Base-by-base conservation (phyloP, 2,888 invertebrate species). In the Epinotia demarniana region DNA sequence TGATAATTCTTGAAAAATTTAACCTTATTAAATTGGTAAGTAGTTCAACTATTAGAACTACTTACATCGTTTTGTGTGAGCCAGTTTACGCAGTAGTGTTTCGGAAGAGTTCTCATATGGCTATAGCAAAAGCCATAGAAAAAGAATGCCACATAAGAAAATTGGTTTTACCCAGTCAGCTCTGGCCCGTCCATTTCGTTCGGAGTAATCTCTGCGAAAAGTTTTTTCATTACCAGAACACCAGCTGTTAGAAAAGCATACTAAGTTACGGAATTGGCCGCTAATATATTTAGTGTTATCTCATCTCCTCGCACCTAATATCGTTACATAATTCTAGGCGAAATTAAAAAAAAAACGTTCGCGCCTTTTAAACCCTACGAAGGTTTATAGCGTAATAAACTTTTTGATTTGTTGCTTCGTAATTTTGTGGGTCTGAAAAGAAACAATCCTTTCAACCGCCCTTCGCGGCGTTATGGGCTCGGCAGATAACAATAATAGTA, bases 381-480 rank as follows among this genome's bases (percentile, higher is more conserved):
- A 75, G 70, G 70, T 27, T 73, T 75, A 75, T 55, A 12, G 53
- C 60, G 53, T 70, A 66, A 60, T 75, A 75, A 75, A 66, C 64
- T 70, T 74, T 62, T 71, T 75, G 70, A 75, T 75, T 75, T 75
- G 66, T 71, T 71, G 70, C 64, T 71, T 75, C 60, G 64, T 53
- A 70, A 75, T 75, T 73, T 75, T 66, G 75, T 39, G 64, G 75
- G n/a, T 43, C 63, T 71, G 53, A 66, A 66, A 70, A 70, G 74
- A 75, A 75, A 75, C 70, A 75, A 75, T 75, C 75, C 75, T 75
- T 75, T 75, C 64, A 66, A 39, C 68, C 70, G 70, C 19, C 70
- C 75, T 83, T 80, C 74, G 75, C 76, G 74, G 81, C 80, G 81
- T 86, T 86, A 85, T 82, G 83, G 78, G 75, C 81, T 80, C 79